A percentile compares a stretch with the other conserved stretches of the same genome.
Evolutionary conservation across 2,113 vertebrate genomes (phyloP).

Genomic region (Tragelaphus imberbis): DNA sequence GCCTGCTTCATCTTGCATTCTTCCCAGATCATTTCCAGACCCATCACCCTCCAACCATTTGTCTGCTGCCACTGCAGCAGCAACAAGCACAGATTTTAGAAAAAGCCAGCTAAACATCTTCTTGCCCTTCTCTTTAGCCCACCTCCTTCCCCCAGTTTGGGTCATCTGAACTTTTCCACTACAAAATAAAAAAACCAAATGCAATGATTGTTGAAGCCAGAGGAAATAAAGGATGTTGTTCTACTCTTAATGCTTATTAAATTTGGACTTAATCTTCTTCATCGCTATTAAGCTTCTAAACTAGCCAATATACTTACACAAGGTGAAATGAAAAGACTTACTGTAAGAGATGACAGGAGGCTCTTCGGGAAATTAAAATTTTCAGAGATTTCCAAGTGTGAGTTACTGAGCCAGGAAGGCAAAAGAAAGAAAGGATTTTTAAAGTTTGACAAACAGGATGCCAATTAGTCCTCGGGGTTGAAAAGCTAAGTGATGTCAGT

Average conservation of each 20-base stretch:
- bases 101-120: slow-evolving; percentile 33
- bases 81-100: background rate
- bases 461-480: slow-evolving; percentile 54
- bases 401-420: slow-evolving; percentile 58
- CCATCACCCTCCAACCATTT: slow-evolving; percentile 42
- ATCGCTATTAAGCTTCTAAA: slow-evolving; percentile 69
- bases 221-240: slow-evolving; percentile 63
- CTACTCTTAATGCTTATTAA: slow-evolving; percentile 68
- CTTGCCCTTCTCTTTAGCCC: slow-evolving; percentile 17
- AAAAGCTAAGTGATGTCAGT: slow-evolving; percentile 55
- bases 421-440: slow-evolving; percentile 57
- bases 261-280: slow-evolving; percentile 69
- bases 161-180: slow-evolving; percentile 46
- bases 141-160: slow-evolving; percentile 40
- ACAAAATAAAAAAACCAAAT: slow-evolving; percentile 30
- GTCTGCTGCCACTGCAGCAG: background rate
- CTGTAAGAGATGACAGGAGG: slow-evolving; percentile 70
- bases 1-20: slow-evolving; percentile 33
- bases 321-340: slow-evolving; percentile 71
- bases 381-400: slow-evolving; percentile 63
- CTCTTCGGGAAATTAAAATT: slow-evolving; percentile 72
- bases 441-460: slow-evolving; percentile 64
- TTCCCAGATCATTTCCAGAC: slow-evolving; percentile 30
- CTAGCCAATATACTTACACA: slow-evolving; percentile 65
- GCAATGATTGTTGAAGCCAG: slow-evolving; percentile 51